Conservation (phyloP, 2,797 vertebrate genomes). For the Hapalemur alaotrensis region DNA sequence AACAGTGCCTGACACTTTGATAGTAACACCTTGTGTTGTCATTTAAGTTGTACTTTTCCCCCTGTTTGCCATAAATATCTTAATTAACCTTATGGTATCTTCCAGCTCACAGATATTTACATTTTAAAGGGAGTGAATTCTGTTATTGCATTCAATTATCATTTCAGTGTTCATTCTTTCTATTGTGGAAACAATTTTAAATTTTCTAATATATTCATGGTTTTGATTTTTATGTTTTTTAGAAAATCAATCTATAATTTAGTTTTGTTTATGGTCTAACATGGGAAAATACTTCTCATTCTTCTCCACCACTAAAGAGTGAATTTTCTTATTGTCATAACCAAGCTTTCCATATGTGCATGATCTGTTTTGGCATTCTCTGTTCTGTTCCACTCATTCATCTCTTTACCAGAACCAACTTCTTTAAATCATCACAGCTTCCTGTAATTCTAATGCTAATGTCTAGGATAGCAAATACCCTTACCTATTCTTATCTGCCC, state of each 20-base stretch:
- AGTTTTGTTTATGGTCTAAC: background rate
- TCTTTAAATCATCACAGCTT: background rate
- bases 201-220: background rate
- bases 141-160: background rate
- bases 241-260: background rate
- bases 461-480: background rate
- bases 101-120: background rate
- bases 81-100: background rate
- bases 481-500: fast-evolving
- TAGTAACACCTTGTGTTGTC: background rate
- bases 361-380: background rate
- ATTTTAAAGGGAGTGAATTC: background rate
- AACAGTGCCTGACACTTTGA: background rate
- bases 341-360: background rate
- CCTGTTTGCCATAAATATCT: background rate
- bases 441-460: background rate
- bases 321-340: background rate
- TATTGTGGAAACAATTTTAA: background rate
- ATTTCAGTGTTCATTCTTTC: background rate
- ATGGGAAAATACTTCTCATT: background rate
- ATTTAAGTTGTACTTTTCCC: background rate
- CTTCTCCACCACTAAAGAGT: no score
- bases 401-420: background rate
- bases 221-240: background rate
- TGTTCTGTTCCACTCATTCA: background rate